phyloP scores from a whole-genome alignment of 2,888 invertebrate species.

The Philereme vetulata region DNA sequence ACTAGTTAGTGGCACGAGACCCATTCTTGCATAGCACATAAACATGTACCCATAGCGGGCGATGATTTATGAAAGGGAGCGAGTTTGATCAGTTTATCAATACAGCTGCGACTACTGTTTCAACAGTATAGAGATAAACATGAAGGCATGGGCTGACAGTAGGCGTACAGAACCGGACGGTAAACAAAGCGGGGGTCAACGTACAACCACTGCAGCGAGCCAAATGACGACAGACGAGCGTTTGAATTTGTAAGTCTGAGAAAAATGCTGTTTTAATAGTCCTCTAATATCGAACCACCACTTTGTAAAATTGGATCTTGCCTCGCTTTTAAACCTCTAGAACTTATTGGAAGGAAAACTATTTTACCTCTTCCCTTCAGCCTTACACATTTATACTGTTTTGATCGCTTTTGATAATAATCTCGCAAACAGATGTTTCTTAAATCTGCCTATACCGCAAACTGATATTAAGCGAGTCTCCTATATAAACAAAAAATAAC shows the following conservation, averaged over 20 bases:
- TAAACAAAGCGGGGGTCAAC: conserved; percentile 72
- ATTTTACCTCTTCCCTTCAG: neutral
- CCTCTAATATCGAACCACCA: neutral
- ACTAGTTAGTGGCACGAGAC: neutral
- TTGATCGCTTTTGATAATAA: too few species aligned
- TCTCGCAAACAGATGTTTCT: too few species aligned
- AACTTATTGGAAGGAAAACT: neutral
- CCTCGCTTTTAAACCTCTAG: neutral
- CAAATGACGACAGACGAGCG: conserved; percentile 37
- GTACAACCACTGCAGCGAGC: conserved; percentile 47
- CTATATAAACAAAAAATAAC: too few species aligned
- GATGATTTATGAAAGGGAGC: conserved; percentile 41
- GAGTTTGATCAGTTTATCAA: conserved; percentile 47
- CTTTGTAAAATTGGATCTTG: too few species aligned
- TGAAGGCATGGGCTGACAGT: conserved; percentile 40
- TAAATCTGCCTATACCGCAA: too few species aligned
- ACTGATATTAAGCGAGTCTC: too few species aligned
- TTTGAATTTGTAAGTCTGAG: conserved; percentile 14
- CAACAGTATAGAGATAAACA: conserved; percentile 49
- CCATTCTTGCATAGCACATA: conserved; percentile 23
- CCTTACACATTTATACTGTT: too few species aligned
- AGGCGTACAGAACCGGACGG: conserved; percentile 56
- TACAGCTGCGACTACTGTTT: conserved; percentile 54
- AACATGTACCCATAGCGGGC: conserved; percentile 31
- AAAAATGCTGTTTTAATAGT: conserved; percentile 11